Percentiles rank a stretch among this genome's conserved stretches.
Conservation (phyloP, 1,140 invertebrate genomes). For the Trachelipus rathkii region DNA sequence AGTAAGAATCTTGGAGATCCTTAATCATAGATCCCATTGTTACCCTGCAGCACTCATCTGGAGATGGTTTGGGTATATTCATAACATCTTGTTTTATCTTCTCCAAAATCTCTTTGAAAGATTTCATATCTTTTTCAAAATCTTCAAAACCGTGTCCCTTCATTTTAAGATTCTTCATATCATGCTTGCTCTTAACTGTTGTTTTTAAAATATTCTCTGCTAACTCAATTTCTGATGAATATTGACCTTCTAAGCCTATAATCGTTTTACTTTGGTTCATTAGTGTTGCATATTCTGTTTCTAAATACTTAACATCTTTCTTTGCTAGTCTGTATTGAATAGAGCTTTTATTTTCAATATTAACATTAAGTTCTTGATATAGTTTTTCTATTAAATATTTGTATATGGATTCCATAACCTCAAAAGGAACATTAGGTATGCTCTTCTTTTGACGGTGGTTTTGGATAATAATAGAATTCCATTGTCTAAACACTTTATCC, state of each 20-base stretch:
- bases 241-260: conserved; percentile 34
- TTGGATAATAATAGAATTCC: conserved; percentile 41
- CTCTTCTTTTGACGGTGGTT: conserved; percentile 30
- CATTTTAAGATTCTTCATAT: conserved; percentile 32
- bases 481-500: conserved; percentile 33
- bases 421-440: conserved; percentile 34
- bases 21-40: conserved; percentile 32
- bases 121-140: conserved; percentile 25
- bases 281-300: conserved; percentile 29
- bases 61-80: conserved; percentile 23
- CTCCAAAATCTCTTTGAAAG: conserved; percentile 26
- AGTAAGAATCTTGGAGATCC: conserved; percentile 38
- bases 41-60: conserved; percentile 40
- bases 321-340: conserved; percentile 22
- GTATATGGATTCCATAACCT: conserved; percentile 36
- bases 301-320: conserved; percentile 22
- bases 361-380: background rate
- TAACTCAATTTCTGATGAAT: conserved; percentile 33
- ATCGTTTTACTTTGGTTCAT: conserved; percentile 39
- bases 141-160: conserved; percentile 36
- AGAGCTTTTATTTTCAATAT: background rate
- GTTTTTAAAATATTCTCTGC: conserved; percentile 39
- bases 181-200: conserved; percentile 37
- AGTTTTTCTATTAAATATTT: conserved; percentile 21
- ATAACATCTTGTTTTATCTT: conserved; percentile 6